Evolutionary conservation across 2,113 vertebrate genomes (phyloP).

Genomic region (Calyptomena viridis): DNA sequence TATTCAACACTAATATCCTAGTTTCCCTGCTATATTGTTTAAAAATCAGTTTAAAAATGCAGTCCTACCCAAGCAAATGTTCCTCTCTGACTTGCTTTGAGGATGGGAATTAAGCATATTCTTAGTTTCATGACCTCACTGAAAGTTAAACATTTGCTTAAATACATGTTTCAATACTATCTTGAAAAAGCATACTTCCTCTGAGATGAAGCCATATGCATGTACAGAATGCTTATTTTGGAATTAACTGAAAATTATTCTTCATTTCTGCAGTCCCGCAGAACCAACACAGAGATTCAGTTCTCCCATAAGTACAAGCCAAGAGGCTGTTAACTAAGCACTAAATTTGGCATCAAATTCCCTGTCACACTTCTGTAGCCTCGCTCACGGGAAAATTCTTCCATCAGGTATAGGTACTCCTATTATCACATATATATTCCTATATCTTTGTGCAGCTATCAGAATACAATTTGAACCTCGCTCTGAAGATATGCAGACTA

Average conservation of each 20-base stretch:
- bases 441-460: neutral
- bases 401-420: neutral
- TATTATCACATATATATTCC: neutral
- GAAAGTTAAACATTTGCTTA: neutral
- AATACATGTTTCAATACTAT: neutral
- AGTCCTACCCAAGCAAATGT: neutral
- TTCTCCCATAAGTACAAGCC: neutral
- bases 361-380: neutral
- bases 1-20: neutral
- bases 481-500: neutral
- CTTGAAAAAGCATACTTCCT: neutral
- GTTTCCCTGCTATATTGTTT: neutral
- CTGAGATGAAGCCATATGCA: neutral
- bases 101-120: neutral
- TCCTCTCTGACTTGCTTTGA: neutral
- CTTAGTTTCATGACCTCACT: neutral
- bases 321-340: neutral
- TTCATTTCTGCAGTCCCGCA: neutral
- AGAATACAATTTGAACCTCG: neutral
- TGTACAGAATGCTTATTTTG: conserved; percentile 11
- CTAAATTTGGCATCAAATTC: neutral
- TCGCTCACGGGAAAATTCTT: neutral
- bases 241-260: conserved; percentile 4
- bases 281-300: neutral
- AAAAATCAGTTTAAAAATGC: neutral